Evolutionary conservation across 35 echinoderm and acorn worm genomes (phyloP), one percentile per base, ranked within the genome.

Genomic region (Apostichopus californicus): DNA sequence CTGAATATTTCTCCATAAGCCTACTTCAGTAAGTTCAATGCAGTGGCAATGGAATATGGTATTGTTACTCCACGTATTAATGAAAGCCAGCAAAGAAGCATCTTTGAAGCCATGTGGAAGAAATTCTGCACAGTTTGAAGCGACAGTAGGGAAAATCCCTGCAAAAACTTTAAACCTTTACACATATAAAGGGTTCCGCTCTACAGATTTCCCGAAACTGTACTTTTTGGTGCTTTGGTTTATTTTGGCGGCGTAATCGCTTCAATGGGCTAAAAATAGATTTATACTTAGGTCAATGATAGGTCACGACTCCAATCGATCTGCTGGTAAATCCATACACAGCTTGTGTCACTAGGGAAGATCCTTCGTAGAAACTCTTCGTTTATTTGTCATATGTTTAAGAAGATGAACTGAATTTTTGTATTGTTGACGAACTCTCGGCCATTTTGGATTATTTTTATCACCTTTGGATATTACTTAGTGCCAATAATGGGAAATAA

Each of bases 401-500:
- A 17, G 77, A 79, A 79, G 56, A 83, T 83, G 80, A 83, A 83
- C 53, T 83, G 53, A 83, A 54, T 55, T 83, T 20, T 0, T 83
- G 34, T 26, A 17, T 13, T 13, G 52, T 55, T 83, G 14, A 83
- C 20, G 52, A 54, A 56, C 52, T n/a, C 55, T 83, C 80, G 52
- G 52, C 80, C 78, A 81, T 81, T 81, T 81, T 46, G 78, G 54
- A 54, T 81, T 81, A 54, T 81, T 14, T 81, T 46, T 81, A 55
- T 20, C 9, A 56, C 80, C 56, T 83, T 8, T 83, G 80, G 80
- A 83, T 56, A 56, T 26, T 17, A 26, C 52, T 56, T 18, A 83
- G 80, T 83, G 52, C 52, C 80, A 59, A 15, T 18, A 87, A 87
- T 87, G 86, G 86, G 86, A 71, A 87, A 87, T 87, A 87, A 87